Conservation (phyloP, 1,140 invertebrate genomes). For the Drosophila pallidifrons region DNA sequence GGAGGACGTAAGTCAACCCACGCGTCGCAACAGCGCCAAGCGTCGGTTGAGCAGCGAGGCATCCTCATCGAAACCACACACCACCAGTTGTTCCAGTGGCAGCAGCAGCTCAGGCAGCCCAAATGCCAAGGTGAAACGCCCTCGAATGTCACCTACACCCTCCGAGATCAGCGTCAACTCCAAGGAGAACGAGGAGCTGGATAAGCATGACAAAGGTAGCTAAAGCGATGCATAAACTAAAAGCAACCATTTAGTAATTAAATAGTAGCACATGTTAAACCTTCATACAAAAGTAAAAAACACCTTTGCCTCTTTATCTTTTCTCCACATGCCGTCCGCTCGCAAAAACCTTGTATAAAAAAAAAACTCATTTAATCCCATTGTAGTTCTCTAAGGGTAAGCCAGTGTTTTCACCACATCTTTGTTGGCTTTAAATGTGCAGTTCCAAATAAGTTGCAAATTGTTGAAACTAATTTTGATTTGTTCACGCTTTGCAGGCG, state of each 20-base stretch:
- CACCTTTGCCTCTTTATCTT: conserved; percentile 42
- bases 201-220: conserved; percentile 69
- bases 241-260: not conserved
- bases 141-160: conserved; percentile 69
- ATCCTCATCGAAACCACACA: conserved; percentile 17
- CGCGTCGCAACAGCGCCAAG: conserved; percentile 44
- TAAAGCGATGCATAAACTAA: not conserved
- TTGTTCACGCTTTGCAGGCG: conserved; percentile 34
- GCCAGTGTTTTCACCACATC: not conserved
- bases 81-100: conserved; percentile 24
- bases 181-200: conserved; percentile 79
- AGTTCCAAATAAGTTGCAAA: not conserved
- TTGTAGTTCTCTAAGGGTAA: conserved; percentile 27
- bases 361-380: conserved; percentile 8
- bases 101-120: conserved; percentile 56
- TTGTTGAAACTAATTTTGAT: not conserved
- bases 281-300: conserved; percentile 18
- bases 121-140: conserved; percentile 37
- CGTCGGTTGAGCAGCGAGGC: conserved; percentile 41
- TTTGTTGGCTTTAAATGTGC: not conserved
- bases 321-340: conserved; percentile 63
- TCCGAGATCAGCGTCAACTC: conserved; percentile 78
- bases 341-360: conserved; percentile 27
- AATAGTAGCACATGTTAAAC: not conserved
- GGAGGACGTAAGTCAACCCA: conserved; percentile 8